Evolutionary conservation across 2,888 invertebrate species (phyloP), one percentile per base, ranked within the genome.

Genomic region (Notodromas monacha): DNA sequence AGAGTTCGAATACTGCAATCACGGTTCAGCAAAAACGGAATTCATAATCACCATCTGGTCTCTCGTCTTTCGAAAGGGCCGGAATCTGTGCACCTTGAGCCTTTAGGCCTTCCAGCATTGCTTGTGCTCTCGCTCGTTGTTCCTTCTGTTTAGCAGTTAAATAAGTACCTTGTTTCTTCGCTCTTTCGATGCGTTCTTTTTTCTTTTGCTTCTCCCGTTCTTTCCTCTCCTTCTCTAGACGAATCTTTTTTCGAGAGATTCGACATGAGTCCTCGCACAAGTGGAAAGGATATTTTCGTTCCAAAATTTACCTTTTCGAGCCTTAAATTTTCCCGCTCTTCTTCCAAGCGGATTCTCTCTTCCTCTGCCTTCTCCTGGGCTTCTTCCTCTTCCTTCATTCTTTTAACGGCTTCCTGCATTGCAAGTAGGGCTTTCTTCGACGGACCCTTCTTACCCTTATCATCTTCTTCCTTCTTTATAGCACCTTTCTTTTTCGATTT

Each of bases 101-200:
- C 49, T 74, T 77, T 26, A 81, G 54, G 2, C 70, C 68, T 31
- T 81, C 77, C 35, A 89, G 52, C 59, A 81, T 62, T 33, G 73
- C 74, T 47, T 76, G 72, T 4, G 79, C 77, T 38, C 81, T 58
- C 0, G 73, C 70, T 36, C 69, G 63, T 40, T 79, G 79, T 38
- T 72, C 72, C 46, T 77, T 84, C 46, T 96, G 84, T 48, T 84
- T 84, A 1, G 74, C 66, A 2, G 84, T 84, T 34, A 89, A 51
- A 16, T 81, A 56, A 51, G 81, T 89, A 3, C 92, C 92, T 52
- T 89, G 89, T n/a, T 74, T 76, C 49, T 89, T 89, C 40, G 81
- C 56, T 43, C 77, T 60, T 42, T 79, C 79, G 49, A 76, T 79
- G 30, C 73, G 61, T 45, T 84, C 84, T 44, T 77, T 79, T 51